A percentile compares a stretch with the other conserved stretches of the same genome.
These are phyloP conservation scores for Drosophila seclusa DNA, from an alignment of 2,888 invertebrate species.

Conservation along the genomic window DNA sequence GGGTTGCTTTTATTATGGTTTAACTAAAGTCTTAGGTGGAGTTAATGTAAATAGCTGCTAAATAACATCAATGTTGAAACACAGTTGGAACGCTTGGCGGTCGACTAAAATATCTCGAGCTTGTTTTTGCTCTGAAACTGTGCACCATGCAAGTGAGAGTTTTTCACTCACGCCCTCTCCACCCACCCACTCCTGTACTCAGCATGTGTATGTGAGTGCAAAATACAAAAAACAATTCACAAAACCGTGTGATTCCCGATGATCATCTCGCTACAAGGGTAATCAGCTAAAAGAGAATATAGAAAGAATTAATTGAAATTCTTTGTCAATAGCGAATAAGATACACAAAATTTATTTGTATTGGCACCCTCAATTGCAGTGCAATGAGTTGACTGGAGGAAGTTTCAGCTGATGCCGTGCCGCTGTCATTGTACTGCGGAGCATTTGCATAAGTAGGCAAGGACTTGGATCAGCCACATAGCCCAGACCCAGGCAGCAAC, in stretches of 20 bases:
- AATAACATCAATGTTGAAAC: slow-evolving; percentile 52
- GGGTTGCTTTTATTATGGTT: slow-evolving; percentile 25
- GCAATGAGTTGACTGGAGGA: neutral
- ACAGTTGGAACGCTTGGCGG: slow-evolving; percentile 47
- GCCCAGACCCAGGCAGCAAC: slow-evolving; percentile 13
- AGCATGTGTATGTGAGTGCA: neutral
- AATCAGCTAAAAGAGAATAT: neutral
- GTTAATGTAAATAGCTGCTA: slow-evolving; percentile 41
- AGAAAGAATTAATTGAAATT: neutral
- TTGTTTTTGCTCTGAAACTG: slow-evolving; percentile 28
- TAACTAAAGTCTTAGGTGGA: slow-evolving; percentile 22
- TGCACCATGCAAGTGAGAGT: slow-evolving; percentile 10
- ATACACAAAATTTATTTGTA: neutral
- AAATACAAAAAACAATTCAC: slow-evolving; percentile 23
- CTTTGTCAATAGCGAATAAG: slow-evolving; percentile 4
- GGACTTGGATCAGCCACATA: slow-evolving; percentile 28
- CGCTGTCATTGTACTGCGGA: slow-evolving; percentile 68
- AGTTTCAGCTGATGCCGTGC: slow-evolving; percentile 17
- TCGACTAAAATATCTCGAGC: slow-evolving; percentile 55
- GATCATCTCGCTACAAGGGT: neutral
- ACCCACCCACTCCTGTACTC: neutral
- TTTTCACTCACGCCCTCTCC: neutral
- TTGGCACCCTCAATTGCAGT: neutral
- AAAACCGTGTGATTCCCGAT: neutral
- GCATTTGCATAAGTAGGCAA: slow-evolving; percentile 70